Conservation (phyloP, 2,113 vertebrate genomes). For the Antechinus flavipes region DNA sequence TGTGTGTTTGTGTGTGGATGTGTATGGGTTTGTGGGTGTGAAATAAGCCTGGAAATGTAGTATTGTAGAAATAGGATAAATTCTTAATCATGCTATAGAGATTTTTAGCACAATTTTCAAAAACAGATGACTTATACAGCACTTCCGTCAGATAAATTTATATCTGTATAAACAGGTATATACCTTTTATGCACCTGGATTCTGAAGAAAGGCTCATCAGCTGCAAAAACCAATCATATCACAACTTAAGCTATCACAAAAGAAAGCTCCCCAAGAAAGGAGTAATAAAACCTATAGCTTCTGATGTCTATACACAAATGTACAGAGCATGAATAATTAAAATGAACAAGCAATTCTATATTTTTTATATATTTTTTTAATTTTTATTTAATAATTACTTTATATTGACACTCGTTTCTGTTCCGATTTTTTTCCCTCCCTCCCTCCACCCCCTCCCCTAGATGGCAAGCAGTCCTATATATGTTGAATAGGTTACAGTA, state of each 20-base stretch:
- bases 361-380: no score
- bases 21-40: neutral
- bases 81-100: neutral
- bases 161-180: neutral
- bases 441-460: no score
- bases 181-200: neutral
- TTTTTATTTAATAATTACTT: no score
- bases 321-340: neutral
- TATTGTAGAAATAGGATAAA: neutral
- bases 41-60: neutral
- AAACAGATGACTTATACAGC: neutral
- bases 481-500: no score
- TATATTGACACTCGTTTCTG: no score
- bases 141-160: neutral
- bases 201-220: neutral
- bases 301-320: neutral
- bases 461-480: no score
- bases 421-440: no score
- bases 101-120: neutral
- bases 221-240: neutral
- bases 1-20: neutral
- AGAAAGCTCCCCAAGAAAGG: neutral
- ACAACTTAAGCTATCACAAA: neutral
- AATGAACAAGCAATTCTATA: neutral
- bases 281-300: neutral